Conservation (phyloP, 2,797 vertebrate species). For the Hoplostethus mediterraneus region DNA sequence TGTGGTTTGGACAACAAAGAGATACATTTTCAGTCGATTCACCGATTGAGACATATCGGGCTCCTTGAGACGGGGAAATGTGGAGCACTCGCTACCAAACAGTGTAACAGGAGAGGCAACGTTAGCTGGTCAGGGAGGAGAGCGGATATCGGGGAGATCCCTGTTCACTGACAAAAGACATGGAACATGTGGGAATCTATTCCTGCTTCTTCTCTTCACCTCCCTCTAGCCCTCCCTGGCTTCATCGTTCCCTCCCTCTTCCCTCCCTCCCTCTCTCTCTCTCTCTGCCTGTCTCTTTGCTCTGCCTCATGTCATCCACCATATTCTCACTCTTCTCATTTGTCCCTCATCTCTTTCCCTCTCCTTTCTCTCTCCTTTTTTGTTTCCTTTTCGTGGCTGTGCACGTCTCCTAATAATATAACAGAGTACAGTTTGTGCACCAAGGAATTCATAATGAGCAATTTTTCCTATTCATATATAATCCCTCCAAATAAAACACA, state of each 20-base stretch:
- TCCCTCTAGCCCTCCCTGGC: not conserved
- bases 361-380: not conserved
- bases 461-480: slow-evolving; percentile 57
- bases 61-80: slow-evolving; percentile 59
- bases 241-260: not conserved
- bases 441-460: slow-evolving; percentile 57
- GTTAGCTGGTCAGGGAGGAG: slow-evolving; percentile 45
- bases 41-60: slow-evolving; percentile 59
- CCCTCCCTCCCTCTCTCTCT: slow-evolving; percentile 9
- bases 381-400: not conserved
- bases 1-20: slow-evolving; percentile 73
- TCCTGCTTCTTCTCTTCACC: slow-evolving; percentile 1
- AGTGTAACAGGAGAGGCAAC: slow-evolving; percentile 69
- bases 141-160: slow-evolving; percentile 44
- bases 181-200: slow-evolving; percentile 53
- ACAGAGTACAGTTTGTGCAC: slow-evolving; percentile 29
- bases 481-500: slow-evolving; percentile 59
- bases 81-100: slow-evolving; percentile 63
- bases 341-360: not conserved
- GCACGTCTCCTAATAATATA: slow-evolving; percentile 36
- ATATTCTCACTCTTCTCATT: slow-evolving; percentile 27
- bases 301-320: slow-evolving; percentile 34
- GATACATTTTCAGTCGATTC: slow-evolving; percentile 67
- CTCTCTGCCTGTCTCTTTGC: not conserved
- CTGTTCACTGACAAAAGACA: slow-evolving; percentile 59